Base-by-base conservation (phyloP, 2,797 vertebrate species). In the Yasuhikotakia modesta region DNA sequence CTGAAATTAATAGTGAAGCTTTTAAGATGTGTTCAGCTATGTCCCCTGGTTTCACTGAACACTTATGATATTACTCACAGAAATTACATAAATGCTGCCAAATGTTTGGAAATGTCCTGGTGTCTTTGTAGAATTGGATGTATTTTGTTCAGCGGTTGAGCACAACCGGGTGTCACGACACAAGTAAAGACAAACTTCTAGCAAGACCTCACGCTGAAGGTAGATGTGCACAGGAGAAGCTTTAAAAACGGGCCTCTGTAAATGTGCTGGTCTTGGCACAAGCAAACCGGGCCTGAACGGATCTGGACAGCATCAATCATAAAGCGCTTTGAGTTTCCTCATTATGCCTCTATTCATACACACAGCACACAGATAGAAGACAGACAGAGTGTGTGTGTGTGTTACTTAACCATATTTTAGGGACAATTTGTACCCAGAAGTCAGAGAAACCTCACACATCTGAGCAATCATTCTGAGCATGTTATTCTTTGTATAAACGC, bases 1-100 rank as follows among this genome's bases (percentile, higher is more conserved):
- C 82, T 84, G 48, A 86, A 90, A 91, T 87, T 82, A 89, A 87
- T 35, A 11, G 84, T 88, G 89, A 91, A 86, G 87, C 86, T 83
- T 55, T 79, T 77, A 81, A 89, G 89, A 91, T 90, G 82, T 84
- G 87, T 87, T 89, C 81, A 88, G 90, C 88, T 88, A 85, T 89
- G 88, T 87, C 83, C 85, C 81, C 84, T 89, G 83, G 88, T 89
- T 87, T 92, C 89, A 90, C 92, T 87, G 89, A 90, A 91, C 90
- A 92, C 88, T 90, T 86, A 88, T 88, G 87, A 88, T 88, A 87
- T 89, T 88, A 86, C 89, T 90, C 87, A 76, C 84, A 86, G 84
- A 90, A 90, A 91, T 87, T 86, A 86, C 69, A 52, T 84, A 76
- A 87, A 81, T 87, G 87, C 32, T 89, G 90, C 88, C 87, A 91